Conservation (phyloP, 2,113 vertebrate species). For the Triplophysa tibetana region DNA sequence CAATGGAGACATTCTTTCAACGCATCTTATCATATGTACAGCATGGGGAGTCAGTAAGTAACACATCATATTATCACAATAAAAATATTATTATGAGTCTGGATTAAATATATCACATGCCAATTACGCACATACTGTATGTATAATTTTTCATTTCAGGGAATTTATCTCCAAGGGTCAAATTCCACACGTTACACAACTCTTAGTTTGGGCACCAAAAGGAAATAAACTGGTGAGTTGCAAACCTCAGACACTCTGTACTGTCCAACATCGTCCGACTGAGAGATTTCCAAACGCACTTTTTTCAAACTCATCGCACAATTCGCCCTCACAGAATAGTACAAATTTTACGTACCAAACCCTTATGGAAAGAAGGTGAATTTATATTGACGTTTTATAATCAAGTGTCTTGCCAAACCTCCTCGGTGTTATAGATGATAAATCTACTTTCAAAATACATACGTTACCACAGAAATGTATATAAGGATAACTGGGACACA, state of each 20-base stretch:
- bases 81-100: not conserved
- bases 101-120: not conserved
- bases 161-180: constrained; percentile 77
- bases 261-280: not conserved
- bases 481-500: too few species aligned
- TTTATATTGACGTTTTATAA: not conserved
- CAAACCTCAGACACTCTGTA: not conserved
- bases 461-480: too few species aligned
- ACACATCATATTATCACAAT: not conserved
- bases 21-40: constrained; percentile 89
- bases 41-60: constrained; percentile 81
- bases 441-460: too few species aligned
- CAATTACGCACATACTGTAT: not conserved
- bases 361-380: not conserved
- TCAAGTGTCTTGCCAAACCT: too few species aligned
- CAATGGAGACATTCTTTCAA: constrained; percentile 92
- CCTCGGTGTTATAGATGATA: not conserved
- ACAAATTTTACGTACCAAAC: not conserved
- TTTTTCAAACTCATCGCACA: too few species aligned
- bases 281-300: not conserved
- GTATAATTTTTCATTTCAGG: constrained; percentile 70
- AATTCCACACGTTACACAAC: constrained; percentile 84
- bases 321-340: too few species aligned
- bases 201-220: constrained; percentile 83
- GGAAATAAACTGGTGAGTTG: constrained; percentile 88